These are phyloP conservation scores for Ephialtes manifestator DNA, from an alignment of 2,888 invertebrate species.

Conservation along the genomic window DNA sequence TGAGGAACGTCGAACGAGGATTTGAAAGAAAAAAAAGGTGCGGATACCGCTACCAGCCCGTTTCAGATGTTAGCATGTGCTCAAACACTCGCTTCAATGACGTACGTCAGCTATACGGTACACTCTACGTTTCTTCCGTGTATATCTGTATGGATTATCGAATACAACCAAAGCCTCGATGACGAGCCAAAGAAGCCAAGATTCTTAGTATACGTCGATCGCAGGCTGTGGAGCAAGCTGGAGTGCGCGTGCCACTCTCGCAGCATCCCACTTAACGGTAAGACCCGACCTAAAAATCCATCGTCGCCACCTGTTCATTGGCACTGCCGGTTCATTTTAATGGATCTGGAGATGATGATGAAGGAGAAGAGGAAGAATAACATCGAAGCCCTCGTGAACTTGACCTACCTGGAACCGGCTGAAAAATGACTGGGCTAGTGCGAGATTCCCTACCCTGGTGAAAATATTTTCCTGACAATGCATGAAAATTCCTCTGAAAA, in stretches of 20 bases:
- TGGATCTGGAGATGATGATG: slow-evolving; percentile 51
- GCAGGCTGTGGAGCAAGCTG: slow-evolving; percentile 2
- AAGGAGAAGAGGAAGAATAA: slow-evolving; percentile 5
- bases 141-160: slow-evolving; percentile 44
- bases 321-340: slow-evolving; percentile 69
- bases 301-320: slow-evolving; percentile 67
- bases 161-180: slow-evolving; percentile 31
- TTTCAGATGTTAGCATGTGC: slow-evolving; percentile 24
- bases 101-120: slow-evolving; percentile 20
- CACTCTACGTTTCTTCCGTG: neutral
- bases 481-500: too few species aligned
- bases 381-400: neutral
- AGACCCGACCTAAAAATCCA: slow-evolving; percentile 73
- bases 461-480: too few species aligned
- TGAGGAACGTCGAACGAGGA: slow-evolving; percentile 50
- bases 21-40: slow-evolving; percentile 35
- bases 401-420: neutral
- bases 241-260: slow-evolving; percentile 26
- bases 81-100: neutral
- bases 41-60: slow-evolving; percentile 63
- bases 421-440: too few species aligned
- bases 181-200: slow-evolving; percentile 24
- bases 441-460: too few species aligned
- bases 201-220: slow-evolving; percentile 32
- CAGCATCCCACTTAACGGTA: slow-evolving; percentile 78